Evolutionary conservation across 2,888 invertebrate genomes (phyloP), one percentile per base, ranked within the genome.

Genomic region (Torymus tubicola): DNA sequence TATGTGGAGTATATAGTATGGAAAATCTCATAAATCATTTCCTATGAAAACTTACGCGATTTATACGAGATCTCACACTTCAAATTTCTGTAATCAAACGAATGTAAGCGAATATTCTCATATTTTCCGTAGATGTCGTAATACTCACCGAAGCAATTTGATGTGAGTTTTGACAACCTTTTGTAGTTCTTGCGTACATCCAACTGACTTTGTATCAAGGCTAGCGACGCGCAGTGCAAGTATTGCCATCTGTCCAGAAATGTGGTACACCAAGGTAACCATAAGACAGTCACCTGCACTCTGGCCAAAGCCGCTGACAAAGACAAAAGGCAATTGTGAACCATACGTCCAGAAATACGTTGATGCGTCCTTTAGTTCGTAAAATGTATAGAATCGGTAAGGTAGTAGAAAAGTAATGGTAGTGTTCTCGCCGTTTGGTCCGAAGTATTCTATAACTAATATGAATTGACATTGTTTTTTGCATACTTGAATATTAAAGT

Each of bases 241-340:
- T 8, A 87, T 82, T 4, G 88, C 85, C 83, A 88, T 83, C 83
- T 87, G 87, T 1, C 89, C 88, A 57, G 87, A 87, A 16, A 87
- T 83, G 75, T 88, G 88, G 78, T 87, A 87, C 0, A 86, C 87
- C 2, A 89, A 84, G 24, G 86, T 88, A 8, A 89, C 84, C 84
- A 87, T 84, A 10, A 88, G 75, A 77, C 88, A 88, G 64, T 88
- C 87, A 0, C 86, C 85, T 2, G 86, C 86, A 42, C 81, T 86
- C 50, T 87, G 87, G 4, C 87, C 87, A 53, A 88, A 86, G 50
- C 86, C 85, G 73, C 86, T 87, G 60, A 89, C 78, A 5, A 85
- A 84, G 1, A 87, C 86, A 75, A 88, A 87, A 4, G 87, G 88
- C 16, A 87, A 65, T 79, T 87, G 85, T 31, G 31, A 31, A 31